Evolutionary conservation across 1,140 invertebrate genomes (phyloP), one percentile per base, ranked within the genome.

Genomic region (Caenorhabditis tropicalis): DNA sequence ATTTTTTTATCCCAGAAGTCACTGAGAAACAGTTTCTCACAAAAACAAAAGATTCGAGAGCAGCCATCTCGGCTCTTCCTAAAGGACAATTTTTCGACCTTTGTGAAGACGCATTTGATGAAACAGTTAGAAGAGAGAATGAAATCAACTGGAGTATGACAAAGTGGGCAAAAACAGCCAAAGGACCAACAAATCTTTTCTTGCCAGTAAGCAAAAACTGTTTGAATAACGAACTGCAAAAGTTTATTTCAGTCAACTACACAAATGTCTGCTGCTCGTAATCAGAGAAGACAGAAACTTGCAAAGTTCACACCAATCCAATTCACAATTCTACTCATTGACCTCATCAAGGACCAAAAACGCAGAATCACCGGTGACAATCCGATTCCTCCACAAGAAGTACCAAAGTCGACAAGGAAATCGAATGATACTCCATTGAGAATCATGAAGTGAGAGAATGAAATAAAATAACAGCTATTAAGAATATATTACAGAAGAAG

Each of bases 251-350:
- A 74, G 65, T 31, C 65, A 46, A 74, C 65, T 16, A 31, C 33
- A 9, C 65, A 74, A 43, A 74, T 74, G 65, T 74, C 65, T 6
- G 65, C 65, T 24, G 65, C 65, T 24, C 65, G 65, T 43, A 74
- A 74, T 10, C 65, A 74, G 43, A 74, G 65, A 74, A 74, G 65
- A 74, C 65, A 74, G 21, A 74, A 74, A 74, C 65, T 74, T 74
- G 65, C 65, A 33, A 74, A 74, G n/a, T 74, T 74, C 36, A 74
- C 65, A 7, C 65, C 65, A 43, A 74, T 74, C 43, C 65, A 74
- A 10, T 74, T 74, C 65, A 74, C 65, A 74, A 74, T 74, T 74
- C 36, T 74, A 10, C 65, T 74, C 19, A 74, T 74, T 6, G 65
- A 74, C 21, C 36, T 74, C 19, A 74, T 74, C 36, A 74, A 74